phyloP scores from a whole-genome alignment of 1,140 invertebrate genomes.

The Eupeodes corollae region DNA sequence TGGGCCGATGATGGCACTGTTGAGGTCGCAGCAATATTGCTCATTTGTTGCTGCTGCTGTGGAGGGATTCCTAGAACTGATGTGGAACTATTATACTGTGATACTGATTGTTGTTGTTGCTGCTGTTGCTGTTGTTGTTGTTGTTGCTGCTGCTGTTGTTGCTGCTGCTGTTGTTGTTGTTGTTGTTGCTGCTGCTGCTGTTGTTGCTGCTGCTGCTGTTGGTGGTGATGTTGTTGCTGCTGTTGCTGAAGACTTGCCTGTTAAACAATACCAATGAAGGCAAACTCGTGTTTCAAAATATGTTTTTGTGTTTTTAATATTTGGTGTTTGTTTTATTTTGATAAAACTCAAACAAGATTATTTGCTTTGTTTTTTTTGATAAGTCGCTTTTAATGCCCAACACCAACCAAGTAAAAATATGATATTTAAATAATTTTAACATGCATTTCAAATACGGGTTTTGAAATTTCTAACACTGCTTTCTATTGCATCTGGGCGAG shows the following conservation, averaged over 20 bases:
- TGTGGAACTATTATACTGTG: constrained; percentile 12
- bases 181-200: constrained; percentile 7
- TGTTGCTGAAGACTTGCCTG: constrained; percentile 37
- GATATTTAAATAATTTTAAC: too few species aligned
- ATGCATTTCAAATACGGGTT: too few species aligned
- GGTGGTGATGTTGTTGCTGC: constrained; percentile 13
- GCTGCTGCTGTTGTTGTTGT: constrained; percentile 10
- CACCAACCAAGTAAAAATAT: too few species aligned
- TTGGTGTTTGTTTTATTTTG: too few species aligned
- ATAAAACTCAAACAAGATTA: too few species aligned
- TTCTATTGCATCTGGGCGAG: too few species aligned
- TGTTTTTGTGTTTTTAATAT: too few species aligned
- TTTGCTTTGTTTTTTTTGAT: too few species aligned
- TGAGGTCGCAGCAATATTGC: constrained; percentile 10
- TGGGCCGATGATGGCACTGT: not conserved
- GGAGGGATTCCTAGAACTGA: constrained; percentile 6
- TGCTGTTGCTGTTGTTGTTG: constrained; percentile 8
- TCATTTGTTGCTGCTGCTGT: constrained; percentile 1
- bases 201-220: constrained; percentile 22
- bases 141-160: not conserved
- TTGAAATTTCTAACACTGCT: too few species aligned
- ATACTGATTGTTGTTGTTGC: constrained; percentile 5
- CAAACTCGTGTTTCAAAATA: too few species aligned
- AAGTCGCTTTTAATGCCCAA: too few species aligned
- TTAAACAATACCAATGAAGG: constrained; percentile 8